Conservation (phyloP, 2,113 vertebrate genomes). For the Myiozetetes cayanensis region DNA sequence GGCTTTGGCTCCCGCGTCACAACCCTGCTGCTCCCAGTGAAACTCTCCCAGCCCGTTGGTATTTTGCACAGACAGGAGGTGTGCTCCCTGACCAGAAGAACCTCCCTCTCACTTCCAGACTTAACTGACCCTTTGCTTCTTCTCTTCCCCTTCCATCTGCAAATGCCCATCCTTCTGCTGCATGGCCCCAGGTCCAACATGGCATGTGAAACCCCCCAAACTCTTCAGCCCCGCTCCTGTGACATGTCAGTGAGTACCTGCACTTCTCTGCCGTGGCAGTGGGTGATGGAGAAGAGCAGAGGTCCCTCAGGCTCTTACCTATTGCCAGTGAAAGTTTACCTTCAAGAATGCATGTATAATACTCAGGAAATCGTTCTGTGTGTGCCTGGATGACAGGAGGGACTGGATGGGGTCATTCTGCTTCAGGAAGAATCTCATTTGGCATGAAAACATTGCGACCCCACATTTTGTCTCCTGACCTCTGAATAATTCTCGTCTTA, state of each 20-base stretch:
- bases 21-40: neutral
- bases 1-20: neutral
- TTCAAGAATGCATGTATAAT: neutral
- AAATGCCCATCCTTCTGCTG: accelerated
- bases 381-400: neutral
- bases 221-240: neutral
- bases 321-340: neutral
- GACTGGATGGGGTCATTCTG: neutral
- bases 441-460: neutral
- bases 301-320: neutral
- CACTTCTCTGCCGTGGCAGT: accelerated
- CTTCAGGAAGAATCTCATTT: neutral
- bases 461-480: neutral
- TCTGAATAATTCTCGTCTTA: neutral
- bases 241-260: accelerated
- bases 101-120: neutral
- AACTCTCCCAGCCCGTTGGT: accelerated
- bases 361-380: accelerated
- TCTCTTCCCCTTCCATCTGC: neutral
- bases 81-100: neutral
- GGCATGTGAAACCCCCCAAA: accelerated
- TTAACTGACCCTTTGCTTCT: neutral
- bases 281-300: neutral
- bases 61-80: neutral
- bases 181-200: accelerated